These are phyloP conservation scores for Drosophila murphyi DNA, from an alignment of 1,140 invertebrate species.

Conservation along the genomic window DNA sequence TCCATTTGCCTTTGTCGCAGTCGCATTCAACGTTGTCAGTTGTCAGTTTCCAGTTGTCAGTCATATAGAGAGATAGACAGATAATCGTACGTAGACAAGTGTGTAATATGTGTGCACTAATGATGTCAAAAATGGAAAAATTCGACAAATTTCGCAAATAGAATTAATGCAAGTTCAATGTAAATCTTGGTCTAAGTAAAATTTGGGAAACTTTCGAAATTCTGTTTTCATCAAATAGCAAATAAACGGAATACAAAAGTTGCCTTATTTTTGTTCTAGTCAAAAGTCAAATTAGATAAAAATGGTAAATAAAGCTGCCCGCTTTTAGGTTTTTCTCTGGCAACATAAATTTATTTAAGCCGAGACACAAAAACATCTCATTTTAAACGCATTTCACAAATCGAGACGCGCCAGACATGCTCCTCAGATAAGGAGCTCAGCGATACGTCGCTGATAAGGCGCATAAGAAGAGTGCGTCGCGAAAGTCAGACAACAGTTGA, in stretches of 20 bases:
- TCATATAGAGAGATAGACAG: constrained; percentile 39
- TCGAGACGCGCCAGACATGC: constrained; percentile 32
- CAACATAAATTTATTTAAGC: constrained; percentile 1
- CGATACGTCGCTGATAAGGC: constrained; percentile 23
- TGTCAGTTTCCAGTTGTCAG: constrained; percentile 41
- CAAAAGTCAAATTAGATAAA: background rate
- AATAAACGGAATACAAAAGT: background rate
- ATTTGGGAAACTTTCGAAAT: too few relatives aligned
- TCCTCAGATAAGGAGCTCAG: constrained; percentile 24
- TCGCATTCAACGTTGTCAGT: constrained; percentile 47
- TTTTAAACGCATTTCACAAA: constrained; percentile 29
- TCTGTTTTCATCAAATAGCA: background rate
- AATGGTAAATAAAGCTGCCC: background rate
- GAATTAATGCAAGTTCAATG: background rate
- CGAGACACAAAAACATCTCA: constrained; percentile 13
- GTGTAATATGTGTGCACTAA: constrained; percentile 52
- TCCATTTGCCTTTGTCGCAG: constrained; percentile 69
- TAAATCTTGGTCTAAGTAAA: too few relatives aligned
- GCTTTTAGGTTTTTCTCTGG: background rate
- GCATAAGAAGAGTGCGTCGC: constrained; percentile 37
- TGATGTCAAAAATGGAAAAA: constrained; percentile 66
- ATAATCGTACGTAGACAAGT: constrained; percentile 55
- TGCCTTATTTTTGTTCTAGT: background rate
- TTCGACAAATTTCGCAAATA: constrained; percentile 17
- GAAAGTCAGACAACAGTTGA: constrained; percentile 23